phyloP scores from a whole-genome alignment of 2,888 invertebrate species.

The Uropetala carovei region DNA sequence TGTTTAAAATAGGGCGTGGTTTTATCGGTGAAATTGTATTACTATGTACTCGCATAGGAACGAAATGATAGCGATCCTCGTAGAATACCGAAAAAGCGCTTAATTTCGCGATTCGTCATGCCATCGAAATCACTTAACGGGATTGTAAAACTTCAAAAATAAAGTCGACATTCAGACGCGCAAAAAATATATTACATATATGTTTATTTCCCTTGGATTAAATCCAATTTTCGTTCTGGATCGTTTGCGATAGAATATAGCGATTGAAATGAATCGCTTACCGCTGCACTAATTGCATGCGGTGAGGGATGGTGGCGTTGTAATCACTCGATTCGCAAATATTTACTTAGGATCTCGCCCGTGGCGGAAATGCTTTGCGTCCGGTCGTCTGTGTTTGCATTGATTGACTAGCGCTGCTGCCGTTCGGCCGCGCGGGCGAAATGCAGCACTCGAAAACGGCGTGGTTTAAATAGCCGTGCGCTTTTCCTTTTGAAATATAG shows the following conservation, averaged over 20 bases:
- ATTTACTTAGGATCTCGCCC: constrained; percentile 57
- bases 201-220: constrained; percentile 7
- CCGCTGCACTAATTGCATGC: constrained; percentile 61
- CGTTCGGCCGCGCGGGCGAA: neutral
- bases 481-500: neutral
- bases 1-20: too few relatives aligned
- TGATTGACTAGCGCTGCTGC: constrained; percentile 55
- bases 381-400: constrained; percentile 53
- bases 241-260: constrained; percentile 45
- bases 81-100: too few relatives aligned
- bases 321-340: constrained; percentile 58
- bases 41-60: too few relatives aligned
- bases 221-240: constrained; percentile 44
- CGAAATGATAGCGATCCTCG: too few relatives aligned
- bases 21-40: too few relatives aligned
- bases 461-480: constrained; percentile 10
- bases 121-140: too few relatives aligned
- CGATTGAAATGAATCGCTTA: constrained; percentile 51
- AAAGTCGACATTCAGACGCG: neutral
- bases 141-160: too few relatives aligned
- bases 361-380: constrained; percentile 45
- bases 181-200: neutral
- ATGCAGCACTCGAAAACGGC: neutral
- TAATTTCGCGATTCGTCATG: too few relatives aligned
- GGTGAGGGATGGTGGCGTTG: constrained; percentile 53